Conservation (phyloP, 2,888 invertebrate species). For the Noctua fimbriata region DNA sequence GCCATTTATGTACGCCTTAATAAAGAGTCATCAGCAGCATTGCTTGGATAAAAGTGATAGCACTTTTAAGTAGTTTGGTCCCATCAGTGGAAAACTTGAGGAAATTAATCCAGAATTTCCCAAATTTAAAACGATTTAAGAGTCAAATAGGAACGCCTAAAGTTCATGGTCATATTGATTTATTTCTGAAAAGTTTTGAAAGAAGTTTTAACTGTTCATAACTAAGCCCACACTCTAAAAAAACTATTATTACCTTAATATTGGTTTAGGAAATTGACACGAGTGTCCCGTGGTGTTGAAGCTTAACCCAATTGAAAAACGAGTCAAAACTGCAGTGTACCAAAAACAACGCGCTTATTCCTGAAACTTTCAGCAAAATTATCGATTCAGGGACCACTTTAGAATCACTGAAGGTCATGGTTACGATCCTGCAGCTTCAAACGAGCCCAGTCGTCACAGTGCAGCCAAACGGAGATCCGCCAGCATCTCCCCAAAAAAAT, state of each 20-base stretch:
- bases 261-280: not conserved
- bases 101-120: conserved; percentile 1
- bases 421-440: not conserved
- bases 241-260: not conserved
- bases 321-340: not conserved
- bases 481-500: conserved; percentile 30
- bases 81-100: conserved; percentile 12
- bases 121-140: conserved; percentile 32
- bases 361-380: conserved; percentile 5
- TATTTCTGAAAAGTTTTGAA: conserved; percentile 26
- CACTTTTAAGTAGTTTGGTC: conserved; percentile 19
- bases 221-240: not conserved
- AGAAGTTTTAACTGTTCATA: not conserved
- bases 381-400: conserved; percentile 20
- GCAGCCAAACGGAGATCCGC: not conserved
- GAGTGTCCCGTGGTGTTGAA: not conserved
- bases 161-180: conserved; percentile 12
- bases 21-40: conserved; percentile 12
- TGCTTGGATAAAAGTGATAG: conserved; percentile 14
- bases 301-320: not conserved
- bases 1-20: conserved; percentile 6
- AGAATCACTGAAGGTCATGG: conserved; percentile 47
- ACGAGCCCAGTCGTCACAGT: not conserved
- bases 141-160: not conserved
- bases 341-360: not conserved